Base-by-base conservation (phyloP, 1,140 invertebrate species). In the Cecropterus lyciades region DNA sequence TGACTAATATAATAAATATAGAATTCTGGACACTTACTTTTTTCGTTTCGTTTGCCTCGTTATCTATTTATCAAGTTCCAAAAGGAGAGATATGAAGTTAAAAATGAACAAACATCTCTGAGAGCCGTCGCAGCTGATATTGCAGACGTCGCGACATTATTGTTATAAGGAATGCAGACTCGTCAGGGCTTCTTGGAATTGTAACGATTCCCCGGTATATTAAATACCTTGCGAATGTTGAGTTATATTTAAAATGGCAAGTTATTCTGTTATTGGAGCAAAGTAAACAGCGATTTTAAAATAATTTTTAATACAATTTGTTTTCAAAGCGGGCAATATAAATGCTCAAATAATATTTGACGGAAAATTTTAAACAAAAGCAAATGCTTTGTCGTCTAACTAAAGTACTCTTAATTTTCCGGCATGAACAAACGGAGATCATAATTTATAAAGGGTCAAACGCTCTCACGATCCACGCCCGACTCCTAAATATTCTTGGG, bases 361-460 rank as follows among this genome's bases (percentile, higher is more conserved):
- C 9, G n/a, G 9, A 9, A 33, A 33, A 33, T 33, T 33, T 6
- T 3, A 33, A 46, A 46, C 13, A 16, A 53, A 17, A 11, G 27
- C 51, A 53, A 53, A 37, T 53, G 37, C 37, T 53, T 27, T 53
- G 51, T 37, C 51, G 13, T 2, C 51, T 53, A 53, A 53, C 37
- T 53, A 53, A 53, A 53, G 51, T 27, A 14, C 51, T 53, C 51
- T 53, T 53, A 53, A 53, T 53, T 37, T 53, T 53, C n/a, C 30
- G 14, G 30, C 14, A 53, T 53, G 51, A 53, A 27, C 37, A 53
- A 53, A 37, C 30, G 51, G 51, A 27, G 30, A 9, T 40, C 33
- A 55, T 37, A 55, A 51, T 40, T 55, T 55, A 55, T 37, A 40
- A 15, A 37, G 51, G 51, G 51, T 53, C 51, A 40, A 53, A 53